A percentile compares a stretch with the other conserved stretches of the same genome.
Evolutionary conservation across 1,140 invertebrate species (phyloP).

Genomic region (Microplitis demolitor): DNA sequence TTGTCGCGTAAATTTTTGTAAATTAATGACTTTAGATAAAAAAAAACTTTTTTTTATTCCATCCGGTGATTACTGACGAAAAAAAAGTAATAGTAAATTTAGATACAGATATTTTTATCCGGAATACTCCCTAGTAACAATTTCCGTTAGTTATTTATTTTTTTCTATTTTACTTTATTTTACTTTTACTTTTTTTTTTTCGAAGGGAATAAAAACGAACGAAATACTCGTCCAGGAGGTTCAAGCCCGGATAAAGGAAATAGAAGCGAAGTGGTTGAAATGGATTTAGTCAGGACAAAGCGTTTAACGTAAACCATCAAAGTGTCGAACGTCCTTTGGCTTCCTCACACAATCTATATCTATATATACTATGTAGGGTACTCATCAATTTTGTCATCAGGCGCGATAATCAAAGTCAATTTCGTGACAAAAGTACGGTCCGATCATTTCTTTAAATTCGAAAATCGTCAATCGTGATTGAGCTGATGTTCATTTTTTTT

Average conservation of each 20-base stretch:
- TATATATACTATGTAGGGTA: neutral
- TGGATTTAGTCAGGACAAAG: neutral
- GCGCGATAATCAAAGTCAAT: slow-evolving; percentile 13
- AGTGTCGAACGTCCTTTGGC: slow-evolving; percentile 18
- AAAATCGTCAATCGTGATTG: neutral
- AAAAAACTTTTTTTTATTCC: too few species aligned
- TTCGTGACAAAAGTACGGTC: slow-evolving; percentile 19
- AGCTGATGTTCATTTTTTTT: slow-evolving; percentile 14
- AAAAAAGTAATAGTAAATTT: too few species aligned
- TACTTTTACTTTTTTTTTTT: too few species aligned
- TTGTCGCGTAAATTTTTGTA: too few species aligned
- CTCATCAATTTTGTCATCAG: slow-evolving; percentile 5
- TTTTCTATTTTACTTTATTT: too few species aligned
- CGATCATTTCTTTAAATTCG: slow-evolving; percentile 5
- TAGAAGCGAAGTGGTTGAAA: slow-evolving; percentile 10
- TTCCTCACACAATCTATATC: too few species aligned
- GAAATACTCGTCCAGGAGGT: slow-evolving; percentile 3
- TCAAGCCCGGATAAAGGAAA: neutral
- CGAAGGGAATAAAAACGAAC: neutral
- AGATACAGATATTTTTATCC: too few species aligned
- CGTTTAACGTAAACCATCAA: slow-evolving; percentile 24
- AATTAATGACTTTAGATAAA: too few species aligned
- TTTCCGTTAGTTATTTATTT: too few species aligned
- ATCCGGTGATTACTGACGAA: too few species aligned
- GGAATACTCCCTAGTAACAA: too few species aligned